These are phyloP conservation scores for Pogonophryne albipinna DNA, from an alignment of 2,797 vertebrate genomes.

Conservation along the genomic window DNA sequence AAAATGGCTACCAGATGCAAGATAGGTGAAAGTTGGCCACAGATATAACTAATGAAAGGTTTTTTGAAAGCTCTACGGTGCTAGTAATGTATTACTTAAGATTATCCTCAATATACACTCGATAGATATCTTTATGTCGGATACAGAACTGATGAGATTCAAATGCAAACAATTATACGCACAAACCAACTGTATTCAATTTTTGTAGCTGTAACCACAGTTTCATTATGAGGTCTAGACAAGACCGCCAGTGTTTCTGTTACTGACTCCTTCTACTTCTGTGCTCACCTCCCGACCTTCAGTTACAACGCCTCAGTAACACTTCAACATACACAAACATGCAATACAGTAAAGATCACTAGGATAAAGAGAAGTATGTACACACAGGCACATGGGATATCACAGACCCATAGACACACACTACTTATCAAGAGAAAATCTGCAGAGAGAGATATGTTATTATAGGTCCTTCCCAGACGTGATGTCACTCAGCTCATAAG, in stretches of 20 bases:
- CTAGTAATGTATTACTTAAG: slow-evolving; percentile 3
- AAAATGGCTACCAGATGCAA: slow-evolving; percentile 82
- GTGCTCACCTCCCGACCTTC: slow-evolving; percentile 49
- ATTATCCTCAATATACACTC: slow-evolving; percentile 8
- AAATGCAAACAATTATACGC: not conserved
- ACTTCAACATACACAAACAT: slow-evolving; percentile 37
- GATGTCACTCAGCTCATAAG: slow-evolving; percentile 77
- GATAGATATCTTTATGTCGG: not conserved
- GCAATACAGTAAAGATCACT: slow-evolving; percentile 19
- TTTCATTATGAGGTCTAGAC: slow-evolving; percentile 82
- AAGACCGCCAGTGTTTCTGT: slow-evolving; percentile 69
- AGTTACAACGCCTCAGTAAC: slow-evolving; percentile 20
- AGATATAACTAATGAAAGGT: slow-evolving; percentile 27
- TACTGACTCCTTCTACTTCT: slow-evolving; percentile 57
- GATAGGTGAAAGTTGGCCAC: slow-evolving; percentile 58
- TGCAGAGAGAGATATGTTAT: slow-evolving; percentile 73
- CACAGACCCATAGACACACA: slow-evolving; percentile 42
- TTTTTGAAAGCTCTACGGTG: slow-evolving; percentile 25
- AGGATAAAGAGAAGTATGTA: slow-evolving; percentile 15
- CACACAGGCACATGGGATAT: slow-evolving; percentile 12
- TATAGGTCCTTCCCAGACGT: slow-evolving; percentile 79
- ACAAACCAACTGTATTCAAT: slow-evolving; percentile 16
- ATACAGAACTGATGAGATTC: slow-evolving; percentile 8
- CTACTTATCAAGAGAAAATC: slow-evolving; percentile 76
- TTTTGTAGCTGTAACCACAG: slow-evolving; percentile 71